These are phyloP conservation scores for Aphidoletes aphidimyza DNA, from an alignment of 2,888 invertebrate species.

Conservation along the genomic window DNA sequence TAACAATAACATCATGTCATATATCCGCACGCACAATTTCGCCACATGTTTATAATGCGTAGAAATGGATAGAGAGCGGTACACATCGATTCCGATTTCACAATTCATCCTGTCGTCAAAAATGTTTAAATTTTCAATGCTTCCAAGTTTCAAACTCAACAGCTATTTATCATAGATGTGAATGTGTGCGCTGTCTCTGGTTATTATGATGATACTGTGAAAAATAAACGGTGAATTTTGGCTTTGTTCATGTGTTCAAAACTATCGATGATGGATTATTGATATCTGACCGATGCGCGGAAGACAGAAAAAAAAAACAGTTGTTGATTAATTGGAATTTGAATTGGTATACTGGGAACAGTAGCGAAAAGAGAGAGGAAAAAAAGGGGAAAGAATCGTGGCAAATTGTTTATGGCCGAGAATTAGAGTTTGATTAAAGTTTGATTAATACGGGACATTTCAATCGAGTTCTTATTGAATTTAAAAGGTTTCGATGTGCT, in stretches of 20 bases:
- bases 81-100: constrained; percentile 51
- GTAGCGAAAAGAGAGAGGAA: background rate
- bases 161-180: background rate
- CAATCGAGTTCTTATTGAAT: background rate
- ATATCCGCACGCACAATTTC: constrained; percentile 22
- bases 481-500: background rate
- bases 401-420: background rate
- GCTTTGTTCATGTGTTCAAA: background rate
- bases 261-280: constrained; percentile 13
- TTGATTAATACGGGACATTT: background rate
- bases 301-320: background rate
- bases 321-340: background rate
- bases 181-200: background rate
- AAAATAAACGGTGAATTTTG: background rate
- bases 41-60: background rate
- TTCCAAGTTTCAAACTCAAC: background rate
- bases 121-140: too few species aligned
- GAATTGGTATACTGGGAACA: background rate
- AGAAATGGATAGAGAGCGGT: background rate
- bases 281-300: background rate
- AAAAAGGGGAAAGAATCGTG: too few species aligned
- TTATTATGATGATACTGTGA: background rate
- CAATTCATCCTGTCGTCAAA: constrained; percentile 35
- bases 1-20: background rate
- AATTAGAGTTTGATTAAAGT: background rate